Base-by-base conservation (phyloP, 2,113 vertebrate species). In the Lophotis ruficrista region DNA sequence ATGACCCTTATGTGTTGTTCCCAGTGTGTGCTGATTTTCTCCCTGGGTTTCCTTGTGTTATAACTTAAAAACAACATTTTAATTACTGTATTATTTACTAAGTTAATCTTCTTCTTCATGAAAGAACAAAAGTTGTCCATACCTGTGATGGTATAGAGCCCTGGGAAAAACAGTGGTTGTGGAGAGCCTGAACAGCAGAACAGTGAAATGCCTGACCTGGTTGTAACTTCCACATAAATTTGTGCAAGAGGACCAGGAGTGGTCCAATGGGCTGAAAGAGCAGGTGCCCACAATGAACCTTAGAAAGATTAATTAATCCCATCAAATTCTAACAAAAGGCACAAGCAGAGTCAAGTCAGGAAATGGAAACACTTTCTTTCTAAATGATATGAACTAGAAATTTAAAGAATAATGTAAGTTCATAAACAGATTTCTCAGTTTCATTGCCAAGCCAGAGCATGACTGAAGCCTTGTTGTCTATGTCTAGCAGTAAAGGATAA, bases 221-320 rank as follows among this genome's bases (percentile, higher is more conserved):
- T 64, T 70, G 17, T 25, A 51, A 33, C 14, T 66, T 79, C 1
- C 0, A 4, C 41, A 37, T 4, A 8, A 41, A 21, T 27, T 10
- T 56, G 6, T 33, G 7, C 9, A 61, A 64, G 45, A 66, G 53
- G 4, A 50, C 4, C 1, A 1, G 25, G 8, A 69, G 18, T 82
- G 3, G 1, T 56, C 19, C 38, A 37, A 12, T 1, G 0, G 17
- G 6, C 5, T 82, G 18, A 37, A 56, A 17, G 16, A 61, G 10
- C 33, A 37, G 14, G 6, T 56, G 31, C 3, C 5, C 6, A 41
- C 28, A 47, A 37, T 12, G 9, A 57, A 37, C 68, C 20, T 61
- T 31, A 22, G 19, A 78, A 64, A 72, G 7, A 3, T 56, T 7
- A 65, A 20, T 71, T 70, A 6, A 35, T 71, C 17, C 8, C 3